Conservation (phyloP, 2,797 vertebrate genomes). For the Sebastes cheni region DNA sequence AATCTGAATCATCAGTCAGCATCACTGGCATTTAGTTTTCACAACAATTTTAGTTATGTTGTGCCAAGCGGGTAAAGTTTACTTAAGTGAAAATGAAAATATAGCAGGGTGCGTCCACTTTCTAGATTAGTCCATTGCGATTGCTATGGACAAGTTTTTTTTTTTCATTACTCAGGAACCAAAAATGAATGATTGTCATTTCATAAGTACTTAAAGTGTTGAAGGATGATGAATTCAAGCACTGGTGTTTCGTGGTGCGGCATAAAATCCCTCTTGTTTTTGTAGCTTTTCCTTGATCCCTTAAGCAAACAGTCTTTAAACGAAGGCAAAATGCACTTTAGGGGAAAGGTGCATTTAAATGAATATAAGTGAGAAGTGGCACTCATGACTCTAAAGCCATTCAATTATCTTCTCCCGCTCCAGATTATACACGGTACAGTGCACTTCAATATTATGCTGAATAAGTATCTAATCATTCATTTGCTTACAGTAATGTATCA, state of each 20-base stretch:
- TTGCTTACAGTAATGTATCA: conserved; percentile 35
- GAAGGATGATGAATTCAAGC: conserved; percentile 1
- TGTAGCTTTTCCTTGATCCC: conserved; percentile 29
- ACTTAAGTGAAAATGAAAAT: background rate
- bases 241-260: background rate
- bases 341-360: conserved; percentile 14
- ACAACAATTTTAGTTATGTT: background rate
- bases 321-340: background rate
- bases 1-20: background rate
- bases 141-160: background rate
- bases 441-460: conserved; percentile 17
- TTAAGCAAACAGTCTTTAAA: conserved; percentile 27
- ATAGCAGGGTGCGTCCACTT: background rate
- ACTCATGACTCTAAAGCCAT: background rate
- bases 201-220: conserved; percentile 18
- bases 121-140: background rate
- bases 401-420: background rate
- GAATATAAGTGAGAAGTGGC: background rate
- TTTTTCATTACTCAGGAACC: conserved; percentile 49
- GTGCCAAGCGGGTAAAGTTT: background rate
- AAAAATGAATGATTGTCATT: conserved; percentile 1
- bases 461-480: conserved; percentile 40
- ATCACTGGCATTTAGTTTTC: background rate
- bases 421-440: background rate
- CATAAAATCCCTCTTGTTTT: conserved; percentile 3